These are phyloP conservation scores for Trimorus sp. DNA, from an alignment of 2,888 invertebrate species.

Conservation along the genomic window DNA sequence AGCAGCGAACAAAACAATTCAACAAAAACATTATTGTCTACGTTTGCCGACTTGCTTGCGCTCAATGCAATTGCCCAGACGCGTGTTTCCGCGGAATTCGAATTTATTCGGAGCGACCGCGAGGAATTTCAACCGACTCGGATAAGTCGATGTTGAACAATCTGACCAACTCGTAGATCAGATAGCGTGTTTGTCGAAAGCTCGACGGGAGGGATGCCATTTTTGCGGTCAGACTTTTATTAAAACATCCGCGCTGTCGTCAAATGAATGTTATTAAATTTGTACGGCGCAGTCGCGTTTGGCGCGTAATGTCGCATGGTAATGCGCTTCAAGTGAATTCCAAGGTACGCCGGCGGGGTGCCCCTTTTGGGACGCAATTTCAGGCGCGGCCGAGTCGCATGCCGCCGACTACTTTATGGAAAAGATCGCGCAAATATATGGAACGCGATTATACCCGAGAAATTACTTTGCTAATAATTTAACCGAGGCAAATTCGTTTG, in stretches of 20 bases:
- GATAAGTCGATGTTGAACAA: no score
- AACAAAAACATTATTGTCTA: no score
- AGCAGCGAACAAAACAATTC: no score
- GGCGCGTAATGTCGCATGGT: slow-evolving; percentile 10
- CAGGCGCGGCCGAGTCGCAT: slow-evolving; percentile 29
- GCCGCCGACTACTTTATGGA: slow-evolving; percentile 44
- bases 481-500: slow-evolving; percentile 19
- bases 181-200: no score
- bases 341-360: slow-evolving; percentile 6
- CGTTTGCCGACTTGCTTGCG: no score
- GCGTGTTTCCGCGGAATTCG: no score
- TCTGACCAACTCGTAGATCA: no score
- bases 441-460: slow-evolving; percentile 45
- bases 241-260: neutral
- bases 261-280: slow-evolving; percentile 10
- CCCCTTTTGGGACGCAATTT: slow-evolving; percentile 47
- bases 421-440: slow-evolving; percentile 51
- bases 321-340: slow-evolving; percentile 27
- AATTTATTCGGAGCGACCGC: no score
- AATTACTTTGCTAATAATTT: slow-evolving; percentile 41
- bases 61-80: no score
- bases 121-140: no score
- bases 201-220: no score
- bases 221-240: no score
- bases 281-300: neutral